A percentile compares a stretch with the other conserved stretches of the same genome.
These are phyloP conservation scores for Sebastes schlegelii DNA, from an alignment of 2,113 vertebrate genomes.

Conservation along the genomic window DNA sequence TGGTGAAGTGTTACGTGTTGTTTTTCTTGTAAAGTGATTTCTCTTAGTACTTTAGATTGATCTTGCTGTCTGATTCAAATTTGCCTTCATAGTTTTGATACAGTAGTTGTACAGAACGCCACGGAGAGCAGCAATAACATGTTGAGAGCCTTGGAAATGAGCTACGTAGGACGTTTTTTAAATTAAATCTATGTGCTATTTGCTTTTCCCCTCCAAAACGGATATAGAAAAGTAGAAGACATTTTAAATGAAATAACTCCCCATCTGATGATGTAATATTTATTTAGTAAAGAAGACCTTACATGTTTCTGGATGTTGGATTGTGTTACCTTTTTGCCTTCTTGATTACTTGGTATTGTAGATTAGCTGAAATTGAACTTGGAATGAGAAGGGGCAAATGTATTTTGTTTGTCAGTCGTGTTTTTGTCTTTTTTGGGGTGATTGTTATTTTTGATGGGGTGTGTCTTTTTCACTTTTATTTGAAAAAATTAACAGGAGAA, in stretches of 20 bases:
- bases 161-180: slow-evolving; percentile 89
- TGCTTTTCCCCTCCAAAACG: slow-evolving; percentile 81
- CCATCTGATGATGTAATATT: slow-evolving; percentile 88
- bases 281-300: slow-evolving; percentile 88
- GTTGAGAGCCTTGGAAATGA: slow-evolving; percentile 92
- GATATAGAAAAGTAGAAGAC: slow-evolving; percentile 39
- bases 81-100: slow-evolving; percentile 97
- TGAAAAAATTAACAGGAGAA: slow-evolving; percentile 84
- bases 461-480: slow-evolving; percentile 87
- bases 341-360: slow-evolving; percentile 88
- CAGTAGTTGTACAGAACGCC: slow-evolving; percentile 85
- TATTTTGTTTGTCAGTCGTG: slow-evolving; percentile 38
- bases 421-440: slow-evolving; percentile 65
- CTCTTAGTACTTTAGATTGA: slow-evolving; percentile 88
- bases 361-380: slow-evolving; percentile 80
- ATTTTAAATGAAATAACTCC: slow-evolving; percentile 90
- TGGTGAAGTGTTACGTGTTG: slow-evolving; percentile 89
- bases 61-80: slow-evolving; percentile 88
- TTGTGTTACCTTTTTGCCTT: slow-evolving; percentile 92
- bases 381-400: slow-evolving; percentile 39
- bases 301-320: slow-evolving; percentile 90
- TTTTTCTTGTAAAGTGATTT: slow-evolving; percentile 87
- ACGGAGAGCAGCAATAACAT: slow-evolving; percentile 86
- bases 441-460: slow-evolving; percentile 83
- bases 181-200: slow-evolving; percentile 88